Conservation (phyloP, 1,140 invertebrate genomes). For the Thaumatotibia leucotreta region DNA sequence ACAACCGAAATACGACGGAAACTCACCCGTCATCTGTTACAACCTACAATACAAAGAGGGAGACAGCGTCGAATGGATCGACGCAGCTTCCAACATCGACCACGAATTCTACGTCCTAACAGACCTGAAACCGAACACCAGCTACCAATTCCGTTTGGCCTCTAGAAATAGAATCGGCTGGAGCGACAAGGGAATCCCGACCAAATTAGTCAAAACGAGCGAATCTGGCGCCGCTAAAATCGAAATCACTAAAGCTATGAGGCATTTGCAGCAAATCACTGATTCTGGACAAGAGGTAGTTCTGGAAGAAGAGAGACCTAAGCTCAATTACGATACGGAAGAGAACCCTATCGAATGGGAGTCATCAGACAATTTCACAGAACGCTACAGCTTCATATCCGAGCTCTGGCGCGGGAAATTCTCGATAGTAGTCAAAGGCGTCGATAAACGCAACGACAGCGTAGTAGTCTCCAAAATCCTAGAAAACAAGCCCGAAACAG, state of each 20-base stretch:
- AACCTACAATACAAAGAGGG: conserved; percentile 87
- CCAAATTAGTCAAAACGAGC: conserved; percentile 83
- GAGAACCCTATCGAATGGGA: conserved; percentile 85
- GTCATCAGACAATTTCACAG: conserved; percentile 79
- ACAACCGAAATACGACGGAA: conserved; percentile 89
- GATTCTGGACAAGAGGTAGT: conserved; percentile 85
- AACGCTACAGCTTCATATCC: conserved; percentile 89
- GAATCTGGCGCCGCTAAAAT: conserved; percentile 82
- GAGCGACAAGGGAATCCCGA: conserved; percentile 88
- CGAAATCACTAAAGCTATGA: conserved; percentile 87
- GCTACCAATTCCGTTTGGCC: conserved; percentile 92
- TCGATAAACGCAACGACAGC: conserved; percentile 83
- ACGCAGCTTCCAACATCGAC: conserved; percentile 91
- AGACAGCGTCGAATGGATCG: conserved; percentile 90
- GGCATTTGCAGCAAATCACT: conserved; percentile 88
- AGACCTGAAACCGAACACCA: conserved; percentile 85
- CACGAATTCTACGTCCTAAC: conserved; percentile 94
- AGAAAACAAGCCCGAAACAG: conserved; percentile 81
- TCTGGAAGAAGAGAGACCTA: conserved; percentile 80
- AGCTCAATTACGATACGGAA: conserved; percentile 86
- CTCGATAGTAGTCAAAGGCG: conserved; percentile 89
- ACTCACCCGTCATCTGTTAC: conserved; percentile 90
- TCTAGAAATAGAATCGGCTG: conserved; percentile 96
- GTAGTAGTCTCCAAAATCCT: conserved; percentile 89
- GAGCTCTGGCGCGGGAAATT: conserved; percentile 91